These are phyloP conservation scores for Lepus oiostolus DNA, from an alignment of 2,797 vertebrate genomes.

Conservation along the genomic window DNA sequence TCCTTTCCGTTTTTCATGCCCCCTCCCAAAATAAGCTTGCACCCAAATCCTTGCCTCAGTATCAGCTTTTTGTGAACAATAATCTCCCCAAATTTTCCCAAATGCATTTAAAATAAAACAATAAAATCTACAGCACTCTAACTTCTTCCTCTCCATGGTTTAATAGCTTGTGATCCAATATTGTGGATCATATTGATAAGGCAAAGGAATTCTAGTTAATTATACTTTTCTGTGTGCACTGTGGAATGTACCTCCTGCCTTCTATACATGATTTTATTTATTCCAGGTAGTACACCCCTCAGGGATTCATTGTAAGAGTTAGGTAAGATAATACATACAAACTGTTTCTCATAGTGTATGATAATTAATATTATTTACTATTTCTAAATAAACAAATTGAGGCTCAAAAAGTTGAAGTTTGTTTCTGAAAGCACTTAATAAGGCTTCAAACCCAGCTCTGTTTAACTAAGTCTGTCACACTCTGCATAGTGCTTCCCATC, in stretches of 20 bases:
- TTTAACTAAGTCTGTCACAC: not conserved
- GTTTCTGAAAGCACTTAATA: not conserved
- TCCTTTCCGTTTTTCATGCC: not conserved
- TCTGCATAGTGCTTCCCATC: not conserved
- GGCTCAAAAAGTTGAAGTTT: not conserved
- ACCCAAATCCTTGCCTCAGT: not conserved
- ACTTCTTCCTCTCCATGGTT: not conserved
- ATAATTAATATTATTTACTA: not conserved
- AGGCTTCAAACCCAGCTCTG: not conserved
- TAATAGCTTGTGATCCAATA: not conserved
- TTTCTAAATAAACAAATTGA: not conserved
- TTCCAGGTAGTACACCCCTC: not conserved
- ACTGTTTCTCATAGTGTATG: not conserved
- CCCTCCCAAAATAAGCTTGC: not conserved
- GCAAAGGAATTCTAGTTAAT: not conserved
- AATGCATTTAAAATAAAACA: not conserved
- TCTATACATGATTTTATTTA: not conserved
- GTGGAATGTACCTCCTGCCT: not conserved
- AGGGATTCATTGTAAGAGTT: not conserved
- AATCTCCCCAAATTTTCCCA: not conserved
- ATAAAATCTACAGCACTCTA: not conserved
- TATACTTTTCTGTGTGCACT: not conserved
- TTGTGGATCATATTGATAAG: not conserved
- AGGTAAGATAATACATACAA: not conserved
- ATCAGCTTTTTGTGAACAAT: not conserved